Evolutionary conservation across 2,888 invertebrate species (phyloP).

Genomic region (Spisula solida): DNA sequence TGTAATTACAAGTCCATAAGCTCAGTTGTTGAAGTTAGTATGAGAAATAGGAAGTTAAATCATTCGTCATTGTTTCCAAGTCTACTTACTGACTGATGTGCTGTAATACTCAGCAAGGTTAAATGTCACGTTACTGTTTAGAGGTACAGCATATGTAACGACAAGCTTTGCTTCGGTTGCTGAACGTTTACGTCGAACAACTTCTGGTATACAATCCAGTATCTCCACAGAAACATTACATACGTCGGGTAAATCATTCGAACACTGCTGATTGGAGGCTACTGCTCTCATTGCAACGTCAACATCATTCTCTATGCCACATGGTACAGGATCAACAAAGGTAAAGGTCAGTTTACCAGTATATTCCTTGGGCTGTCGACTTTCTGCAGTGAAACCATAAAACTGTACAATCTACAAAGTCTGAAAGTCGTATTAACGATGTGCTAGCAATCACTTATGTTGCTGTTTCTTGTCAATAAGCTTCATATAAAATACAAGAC

Average conservation of each 20-base stretch:
- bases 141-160: slow-evolving; percentile 36
- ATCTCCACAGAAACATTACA: slow-evolving; percentile 46
- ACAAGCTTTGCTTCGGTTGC: slow-evolving; percentile 23
- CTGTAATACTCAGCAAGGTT: slow-evolving; percentile 58
- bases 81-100: slow-evolving; percentile 53
- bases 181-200: slow-evolving; percentile 11
- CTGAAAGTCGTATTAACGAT: no score
- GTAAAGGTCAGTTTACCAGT: slow-evolving; percentile 46
- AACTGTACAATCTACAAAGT: no score
- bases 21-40: no score
- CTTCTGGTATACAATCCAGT: slow-evolving; percentile 24
- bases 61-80: no score
- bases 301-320: slow-evolving; percentile 36
- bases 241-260: neutral
- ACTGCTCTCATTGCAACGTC: neutral
- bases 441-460: no score
- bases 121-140: slow-evolving; percentile 47
- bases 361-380: slow-evolving; percentile 47
- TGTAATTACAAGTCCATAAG: no score
- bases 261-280: slow-evolving; percentile 25
- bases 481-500: no score
- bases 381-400: slow-evolving; percentile 39
- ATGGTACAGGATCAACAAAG: slow-evolving; percentile 49
- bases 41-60: no score
- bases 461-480: no score